Conservation (phyloP, 2,888 invertebrate genomes). For the Tenthredo distinguenda region DNA sequence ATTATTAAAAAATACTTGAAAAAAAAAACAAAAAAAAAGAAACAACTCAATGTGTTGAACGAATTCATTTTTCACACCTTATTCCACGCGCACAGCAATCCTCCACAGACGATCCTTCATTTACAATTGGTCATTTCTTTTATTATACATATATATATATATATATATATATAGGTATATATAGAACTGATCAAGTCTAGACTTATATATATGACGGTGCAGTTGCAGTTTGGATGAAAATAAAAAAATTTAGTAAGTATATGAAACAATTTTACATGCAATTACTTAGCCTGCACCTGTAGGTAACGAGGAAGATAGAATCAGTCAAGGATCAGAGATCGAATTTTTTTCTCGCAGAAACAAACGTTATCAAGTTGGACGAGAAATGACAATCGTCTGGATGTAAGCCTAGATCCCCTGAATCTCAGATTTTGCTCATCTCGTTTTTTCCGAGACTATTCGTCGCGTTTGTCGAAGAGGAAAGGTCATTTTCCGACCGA, state of each 20-base stretch:
- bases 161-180: too few species aligned
- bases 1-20: conserved; percentile 78
- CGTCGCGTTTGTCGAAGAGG: not conserved
- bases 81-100: not conserved
- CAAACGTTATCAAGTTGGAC: not conserved
- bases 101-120: not conserved
- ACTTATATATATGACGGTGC: not conserved
- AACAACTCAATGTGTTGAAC: conserved; percentile 39
- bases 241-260: not conserved
- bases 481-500: not conserved
- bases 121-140: not conserved
- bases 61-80: not conserved
- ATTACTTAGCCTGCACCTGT: not conserved
- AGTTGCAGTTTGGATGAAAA: not conserved
- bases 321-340: not conserved
- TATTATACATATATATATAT: too few species aligned
- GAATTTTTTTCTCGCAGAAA: not conserved
- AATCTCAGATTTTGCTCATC: not conserved
- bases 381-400: not conserved
- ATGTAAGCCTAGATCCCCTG: not conserved
- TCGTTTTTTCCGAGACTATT: not conserved
- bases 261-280: not conserved
- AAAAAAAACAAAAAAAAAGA: conserved; percentile 74
- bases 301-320: not conserved
- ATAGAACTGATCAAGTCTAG: not conserved